phyloP scores from a whole-genome alignment of 2,113 vertebrate species.

The Neolamprologus falcicula region DNA sequence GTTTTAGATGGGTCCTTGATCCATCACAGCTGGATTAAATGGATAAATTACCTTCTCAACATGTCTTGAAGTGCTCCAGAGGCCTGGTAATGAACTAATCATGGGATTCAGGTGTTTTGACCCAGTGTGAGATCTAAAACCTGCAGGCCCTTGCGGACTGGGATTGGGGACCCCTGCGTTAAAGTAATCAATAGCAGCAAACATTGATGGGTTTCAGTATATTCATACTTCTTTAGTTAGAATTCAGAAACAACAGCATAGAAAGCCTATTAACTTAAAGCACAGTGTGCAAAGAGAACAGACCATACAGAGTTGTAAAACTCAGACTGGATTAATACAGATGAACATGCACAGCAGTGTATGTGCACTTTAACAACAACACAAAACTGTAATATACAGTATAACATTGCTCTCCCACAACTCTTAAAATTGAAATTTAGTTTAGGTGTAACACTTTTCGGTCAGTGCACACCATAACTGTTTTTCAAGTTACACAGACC shows the following conservation, averaged over 20 bases:
- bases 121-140: neutral
- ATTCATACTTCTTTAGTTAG: neutral
- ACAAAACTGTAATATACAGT: constrained; percentile 55
- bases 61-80: neutral
- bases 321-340: neutral
- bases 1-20: neutral
- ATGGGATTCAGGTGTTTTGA: neutral
- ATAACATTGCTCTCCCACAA: constrained; percentile 1
- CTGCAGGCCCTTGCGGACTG: accelerated
- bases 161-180: neutral
- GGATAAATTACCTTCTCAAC: neutral
- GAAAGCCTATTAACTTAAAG: neutral
- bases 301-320: neutral
- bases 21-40: neutral
- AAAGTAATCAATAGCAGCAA: neutral
- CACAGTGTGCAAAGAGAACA: neutral
- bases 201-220: neutral
- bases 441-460: neutral
- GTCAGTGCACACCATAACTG: neutral
- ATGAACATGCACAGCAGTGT: neutral
- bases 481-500: constrained; percentile 43
- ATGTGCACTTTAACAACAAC: neutral
- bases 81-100: neutral
- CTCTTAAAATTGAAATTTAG: neutral
- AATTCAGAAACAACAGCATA: neutral